Conservation (phyloP, 1,140 invertebrate species). For the Zaprionus lachaisei region DNA sequence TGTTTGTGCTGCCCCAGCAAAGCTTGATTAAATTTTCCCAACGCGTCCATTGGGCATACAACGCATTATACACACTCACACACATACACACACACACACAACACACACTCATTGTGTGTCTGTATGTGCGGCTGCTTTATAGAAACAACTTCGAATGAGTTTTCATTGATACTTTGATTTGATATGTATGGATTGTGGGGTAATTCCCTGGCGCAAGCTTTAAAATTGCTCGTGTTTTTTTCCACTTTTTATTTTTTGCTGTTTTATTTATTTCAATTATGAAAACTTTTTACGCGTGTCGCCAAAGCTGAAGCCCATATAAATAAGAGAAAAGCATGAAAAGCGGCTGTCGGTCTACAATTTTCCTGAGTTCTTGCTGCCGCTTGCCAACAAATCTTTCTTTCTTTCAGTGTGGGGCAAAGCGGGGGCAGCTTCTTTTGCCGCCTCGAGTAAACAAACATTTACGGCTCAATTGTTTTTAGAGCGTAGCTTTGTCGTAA, state of each 20-base stretch:
- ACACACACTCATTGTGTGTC: neutral
- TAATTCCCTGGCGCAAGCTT: conserved; percentile 59
- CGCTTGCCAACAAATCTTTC: conserved; percentile 16
- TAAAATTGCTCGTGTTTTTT: conserved; percentile 41
- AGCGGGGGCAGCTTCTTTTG: conserved; percentile 21
- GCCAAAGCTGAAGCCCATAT: conserved; percentile 16
- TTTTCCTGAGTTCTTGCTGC: conserved; percentile 28
- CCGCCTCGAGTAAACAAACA: conserved; percentile 72
- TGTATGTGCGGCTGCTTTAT: neutral
- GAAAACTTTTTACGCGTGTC: conserved; percentile 59
- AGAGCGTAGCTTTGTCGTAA: conserved; percentile 68
- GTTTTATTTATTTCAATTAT: conserved; percentile 80
- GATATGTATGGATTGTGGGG: conserved; percentile 22
- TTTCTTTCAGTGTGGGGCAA: neutral
- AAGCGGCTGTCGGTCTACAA: conserved; percentile 44
- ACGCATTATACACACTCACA: conserved; percentile 63
- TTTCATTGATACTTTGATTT: conserved; percentile 77
- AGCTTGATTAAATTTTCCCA: conserved; percentile 72
- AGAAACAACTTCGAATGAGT: conserved; percentile 51
- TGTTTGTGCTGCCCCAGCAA: conserved; percentile 58
- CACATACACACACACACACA: conserved; percentile 8
- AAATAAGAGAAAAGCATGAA: conserved; percentile 29
- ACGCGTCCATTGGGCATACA: conserved; percentile 66
- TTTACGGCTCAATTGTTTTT: conserved; percentile 79
- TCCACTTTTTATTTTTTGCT: conserved; percentile 27